Evolutionary conservation across 2,113 vertebrate species (phyloP).

Genomic region (Oxyruncus cristatus): DNA sequence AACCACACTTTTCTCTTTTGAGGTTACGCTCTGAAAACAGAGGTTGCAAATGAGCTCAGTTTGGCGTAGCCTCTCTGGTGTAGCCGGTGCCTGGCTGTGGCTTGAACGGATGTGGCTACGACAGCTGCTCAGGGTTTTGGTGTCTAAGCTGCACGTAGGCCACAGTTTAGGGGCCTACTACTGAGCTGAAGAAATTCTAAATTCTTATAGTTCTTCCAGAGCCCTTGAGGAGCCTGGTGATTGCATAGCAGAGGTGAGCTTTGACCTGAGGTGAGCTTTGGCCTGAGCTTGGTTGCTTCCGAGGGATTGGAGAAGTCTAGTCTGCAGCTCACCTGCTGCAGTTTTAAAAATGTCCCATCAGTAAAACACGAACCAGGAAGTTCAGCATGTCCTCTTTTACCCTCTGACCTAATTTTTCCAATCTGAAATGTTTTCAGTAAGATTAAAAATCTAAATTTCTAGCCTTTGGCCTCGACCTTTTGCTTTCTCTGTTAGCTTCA

Average conservation of each 20-base stretch:
- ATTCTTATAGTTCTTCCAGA: not conserved
- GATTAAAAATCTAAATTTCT: not conserved
- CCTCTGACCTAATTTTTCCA: not conserved
- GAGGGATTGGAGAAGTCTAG: not conserved
- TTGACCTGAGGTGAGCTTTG: not conserved
- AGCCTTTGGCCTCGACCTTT: slow-evolving; percentile 5
- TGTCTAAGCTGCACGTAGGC: not conserved
- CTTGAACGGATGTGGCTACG: not conserved
- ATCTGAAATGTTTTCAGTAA: not conserved
- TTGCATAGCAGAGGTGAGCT: not conserved
- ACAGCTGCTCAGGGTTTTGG: not conserved
- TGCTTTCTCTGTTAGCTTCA: not conserved
- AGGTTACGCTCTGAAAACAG: not conserved
- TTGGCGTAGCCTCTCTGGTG: accelerated
- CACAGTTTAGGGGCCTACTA: not conserved
- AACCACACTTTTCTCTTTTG: not conserved
- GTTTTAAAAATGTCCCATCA: not conserved
- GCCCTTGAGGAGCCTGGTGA: not conserved
- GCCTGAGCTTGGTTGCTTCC: not conserved
- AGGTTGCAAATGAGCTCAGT: not conserved
- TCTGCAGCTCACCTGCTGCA: not conserved
- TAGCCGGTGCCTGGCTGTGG: not conserved
- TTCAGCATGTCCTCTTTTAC: not conserved
- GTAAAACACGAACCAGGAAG: not conserved
- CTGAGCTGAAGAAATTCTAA: not conserved